Evolutionary conservation across 2,113 vertebrate species (phyloP).

Genomic region (Plecturocebus donacophilus): DNA sequence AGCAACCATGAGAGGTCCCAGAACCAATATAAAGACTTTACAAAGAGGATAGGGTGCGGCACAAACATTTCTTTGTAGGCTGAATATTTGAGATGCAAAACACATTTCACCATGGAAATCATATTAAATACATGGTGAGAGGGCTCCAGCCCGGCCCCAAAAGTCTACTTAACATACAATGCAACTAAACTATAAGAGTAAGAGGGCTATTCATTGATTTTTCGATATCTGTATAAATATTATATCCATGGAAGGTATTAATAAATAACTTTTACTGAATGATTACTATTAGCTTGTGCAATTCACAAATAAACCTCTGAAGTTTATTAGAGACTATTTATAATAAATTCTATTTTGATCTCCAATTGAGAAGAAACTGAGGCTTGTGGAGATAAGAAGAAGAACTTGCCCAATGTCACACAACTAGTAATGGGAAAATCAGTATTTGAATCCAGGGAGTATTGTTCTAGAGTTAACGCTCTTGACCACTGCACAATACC

Average conservation of each 20-base stretch:
- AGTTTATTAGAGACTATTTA: not conserved
- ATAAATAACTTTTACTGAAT: conserved; percentile 26
- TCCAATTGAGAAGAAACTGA: conserved; percentile 4
- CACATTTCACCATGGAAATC: conserved; percentile 46
- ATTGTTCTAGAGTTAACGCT: not conserved
- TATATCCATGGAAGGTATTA: not conserved
- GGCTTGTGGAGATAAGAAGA: not conserved
- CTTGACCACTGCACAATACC: not conserved
- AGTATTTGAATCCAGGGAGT: conserved; percentile 7
- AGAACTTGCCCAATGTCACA: not conserved
- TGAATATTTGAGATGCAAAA: conserved; percentile 16
- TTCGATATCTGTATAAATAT: not conserved
- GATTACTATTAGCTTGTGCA: conserved; percentile 33
- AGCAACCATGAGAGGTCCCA: not conserved
- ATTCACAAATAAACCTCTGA: not conserved
- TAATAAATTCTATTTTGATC: not conserved
- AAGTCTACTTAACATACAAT: conserved; percentile 33
- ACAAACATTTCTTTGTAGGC: conserved; percentile 34
- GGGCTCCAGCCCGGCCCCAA: not conserved
- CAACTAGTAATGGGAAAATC: not conserved
- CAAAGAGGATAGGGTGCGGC: not conserved
- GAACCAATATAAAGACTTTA: conserved; percentile 43
- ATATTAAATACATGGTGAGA: not conserved
- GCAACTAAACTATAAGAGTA: not conserved
- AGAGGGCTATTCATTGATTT: not conserved